A percentile compares a stretch with the other conserved stretches of the same genome.
Conservation (phyloP, 92 coral and sea anemone species). For the Metridium senile region DNA sequence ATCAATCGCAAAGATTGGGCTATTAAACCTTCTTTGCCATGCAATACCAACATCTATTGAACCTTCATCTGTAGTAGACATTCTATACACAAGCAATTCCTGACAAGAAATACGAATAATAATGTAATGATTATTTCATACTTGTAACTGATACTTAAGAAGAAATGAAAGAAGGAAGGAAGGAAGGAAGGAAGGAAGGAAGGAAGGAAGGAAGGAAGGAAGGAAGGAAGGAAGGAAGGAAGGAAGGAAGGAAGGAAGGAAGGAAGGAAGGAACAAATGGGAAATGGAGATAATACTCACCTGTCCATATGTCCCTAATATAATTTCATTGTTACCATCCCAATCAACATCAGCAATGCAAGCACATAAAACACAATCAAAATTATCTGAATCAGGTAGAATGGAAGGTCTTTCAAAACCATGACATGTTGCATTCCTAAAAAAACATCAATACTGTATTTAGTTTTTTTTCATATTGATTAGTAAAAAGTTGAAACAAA, state of each 20-base stretch:
- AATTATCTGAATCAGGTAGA: slow-evolving; percentile 94
- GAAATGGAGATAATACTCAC: too few relatives aligned
- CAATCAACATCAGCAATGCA: slow-evolving; percentile 94
- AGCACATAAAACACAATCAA: slow-evolving; percentile 90
- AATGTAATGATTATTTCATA: too few relatives aligned
- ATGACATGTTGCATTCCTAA: slow-evolving; percentile 66
- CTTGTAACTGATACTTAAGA: not conserved
- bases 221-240: not conserved
- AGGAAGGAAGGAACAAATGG: not conserved
- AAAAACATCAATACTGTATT: not conserved
- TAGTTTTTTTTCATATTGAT: too few relatives aligned
- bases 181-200: not conserved
- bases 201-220: not conserved
- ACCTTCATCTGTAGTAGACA: not conserved
- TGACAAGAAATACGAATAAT: not conserved
- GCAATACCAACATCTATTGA: slow-evolving; percentile 55
- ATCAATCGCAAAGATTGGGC: slow-evolving; percentile 86
- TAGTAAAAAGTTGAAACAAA: too few relatives aligned
- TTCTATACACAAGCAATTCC: slow-evolving; percentile 37
- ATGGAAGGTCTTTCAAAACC: slow-evolving; percentile 75
- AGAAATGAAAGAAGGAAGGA: not conserved
- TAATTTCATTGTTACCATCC: slow-evolving; percentile 88
- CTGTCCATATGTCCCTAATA: slow-evolving; percentile 97
- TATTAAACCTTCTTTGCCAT: slow-evolving; percentile 88
- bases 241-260: not conserved